These are phyloP conservation scores for Platyrinchus mystaceus DNA, from an alignment of 2,797 vertebrate species.

Conservation along the genomic window DNA sequence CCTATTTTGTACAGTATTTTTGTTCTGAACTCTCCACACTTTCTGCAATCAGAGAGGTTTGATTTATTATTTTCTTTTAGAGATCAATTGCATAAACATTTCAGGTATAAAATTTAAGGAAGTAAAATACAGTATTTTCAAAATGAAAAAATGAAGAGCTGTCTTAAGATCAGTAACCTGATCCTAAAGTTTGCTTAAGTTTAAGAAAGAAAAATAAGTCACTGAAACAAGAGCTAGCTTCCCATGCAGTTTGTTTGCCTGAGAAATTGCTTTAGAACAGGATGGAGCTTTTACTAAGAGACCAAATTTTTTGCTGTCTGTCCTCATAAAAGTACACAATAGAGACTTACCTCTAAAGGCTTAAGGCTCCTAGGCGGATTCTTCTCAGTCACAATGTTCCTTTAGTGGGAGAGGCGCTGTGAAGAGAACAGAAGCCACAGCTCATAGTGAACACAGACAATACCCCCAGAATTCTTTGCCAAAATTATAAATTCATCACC, in stretches of 20 bases:
- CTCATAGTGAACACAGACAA: neutral
- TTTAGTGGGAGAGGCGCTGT: neutral
- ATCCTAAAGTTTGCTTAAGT: slow-evolving; percentile 1
- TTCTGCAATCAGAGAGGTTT: neutral
- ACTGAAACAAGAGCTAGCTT: neutral
- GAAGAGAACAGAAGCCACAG: neutral
- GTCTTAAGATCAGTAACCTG: slow-evolving; percentile 20
- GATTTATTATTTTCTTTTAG: neutral
- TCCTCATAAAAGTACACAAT: neutral
- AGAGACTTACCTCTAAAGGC: neutral
- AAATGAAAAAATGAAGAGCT: neutral
- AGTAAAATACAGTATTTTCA: slow-evolving; percentile 39
- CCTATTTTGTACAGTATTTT: neutral
- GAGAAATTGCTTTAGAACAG: neutral
- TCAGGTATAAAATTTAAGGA: neutral
- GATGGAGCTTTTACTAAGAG: neutral
- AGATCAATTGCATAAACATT: neutral
- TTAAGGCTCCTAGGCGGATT: neutral
- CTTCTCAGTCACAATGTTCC: neutral
- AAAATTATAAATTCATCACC: neutral
- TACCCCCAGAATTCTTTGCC: neutral
- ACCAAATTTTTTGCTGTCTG: neutral
- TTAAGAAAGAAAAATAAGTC: neutral
- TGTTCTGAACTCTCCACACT: neutral
- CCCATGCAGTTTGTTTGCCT: neutral